Evolutionary conservation across 2,888 invertebrate species (phyloP).

Genomic region (Nymphalis polychloros): DNA sequence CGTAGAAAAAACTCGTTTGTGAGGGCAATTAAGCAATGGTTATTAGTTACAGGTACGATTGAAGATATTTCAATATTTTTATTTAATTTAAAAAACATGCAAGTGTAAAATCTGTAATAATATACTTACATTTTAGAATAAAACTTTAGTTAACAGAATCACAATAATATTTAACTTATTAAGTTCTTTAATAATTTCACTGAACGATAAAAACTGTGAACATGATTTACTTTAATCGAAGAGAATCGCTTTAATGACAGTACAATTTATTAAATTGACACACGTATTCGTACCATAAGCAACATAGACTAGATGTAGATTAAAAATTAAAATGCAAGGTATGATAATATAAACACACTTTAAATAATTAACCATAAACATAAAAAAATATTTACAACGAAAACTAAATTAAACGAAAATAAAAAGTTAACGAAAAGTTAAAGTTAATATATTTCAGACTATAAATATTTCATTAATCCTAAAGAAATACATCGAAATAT

Average conservation of each 20-base stretch:
- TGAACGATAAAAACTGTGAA: constrained; percentile 47
- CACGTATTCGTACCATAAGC: constrained; percentile 17
- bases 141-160: constrained; percentile 18
- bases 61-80: not conserved
- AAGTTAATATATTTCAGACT: no score
- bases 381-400: no score
- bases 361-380: no score
- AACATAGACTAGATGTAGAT: not conserved
- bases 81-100: not conserved
- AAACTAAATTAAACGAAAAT: no score
- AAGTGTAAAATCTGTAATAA: not conserved
- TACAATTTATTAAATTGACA: constrained; percentile 22
- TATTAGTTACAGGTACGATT: constrained; percentile 10
- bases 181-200: constrained; percentile 19
- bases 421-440: no score
- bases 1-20: constrained; percentile 38
- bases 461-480: no score
- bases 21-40: constrained; percentile 33
- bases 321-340: no score
- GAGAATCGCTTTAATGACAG: constrained; percentile 32
- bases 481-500: no score
- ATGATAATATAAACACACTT: no score
- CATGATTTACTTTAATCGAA: constrained; percentile 55
- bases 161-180: constrained; percentile 8
- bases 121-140: constrained; percentile 33